Conservation (phyloP, 2,113 vertebrate genomes). For the Pseudorasbora parva region DNA sequence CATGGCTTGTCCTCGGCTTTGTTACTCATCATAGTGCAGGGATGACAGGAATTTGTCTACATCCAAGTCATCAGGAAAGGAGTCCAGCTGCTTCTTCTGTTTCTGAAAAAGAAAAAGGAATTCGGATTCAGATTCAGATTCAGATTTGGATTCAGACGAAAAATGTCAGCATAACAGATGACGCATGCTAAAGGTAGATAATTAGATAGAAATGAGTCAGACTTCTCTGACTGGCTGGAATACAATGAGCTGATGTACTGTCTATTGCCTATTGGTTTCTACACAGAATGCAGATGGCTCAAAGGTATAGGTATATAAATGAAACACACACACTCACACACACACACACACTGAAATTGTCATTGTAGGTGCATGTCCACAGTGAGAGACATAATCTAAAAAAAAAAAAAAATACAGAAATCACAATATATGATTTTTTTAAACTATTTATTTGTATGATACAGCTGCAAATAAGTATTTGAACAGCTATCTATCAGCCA, state of each 20-base stretch:
- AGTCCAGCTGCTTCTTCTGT: constrained; percentile 85
- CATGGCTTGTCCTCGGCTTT: constrained; percentile 37
- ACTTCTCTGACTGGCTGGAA: not conserved
- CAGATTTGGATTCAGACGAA: not conserved
- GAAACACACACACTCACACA: too few species aligned
- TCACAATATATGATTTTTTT: too few species aligned
- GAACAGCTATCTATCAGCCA: too few species aligned
- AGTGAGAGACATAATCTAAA: too few species aligned
- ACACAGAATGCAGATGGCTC: not conserved
- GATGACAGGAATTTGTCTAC: constrained; percentile 98
- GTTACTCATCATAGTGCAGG: constrained; percentile 93
- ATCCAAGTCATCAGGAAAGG: constrained; percentile 93
- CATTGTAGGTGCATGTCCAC: too few species aligned
- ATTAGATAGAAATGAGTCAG: not conserved
- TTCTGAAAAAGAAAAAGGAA: constrained; percentile 75
- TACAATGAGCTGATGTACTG: not conserved
- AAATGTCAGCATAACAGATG: not conserved
- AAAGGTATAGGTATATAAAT: not conserved
- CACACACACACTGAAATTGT: too few species aligned
- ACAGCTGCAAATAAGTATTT: too few species aligned
- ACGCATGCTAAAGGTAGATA: not conserved
- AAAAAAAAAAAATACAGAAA: too few species aligned
- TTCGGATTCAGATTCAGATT: too few species aligned
- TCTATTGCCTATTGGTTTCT: not conserved
- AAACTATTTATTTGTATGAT: too few species aligned